These are phyloP conservation scores for Gymnocheta viridis DNA, from an alignment of 2,888 invertebrate species.

Conservation along the genomic window DNA sequence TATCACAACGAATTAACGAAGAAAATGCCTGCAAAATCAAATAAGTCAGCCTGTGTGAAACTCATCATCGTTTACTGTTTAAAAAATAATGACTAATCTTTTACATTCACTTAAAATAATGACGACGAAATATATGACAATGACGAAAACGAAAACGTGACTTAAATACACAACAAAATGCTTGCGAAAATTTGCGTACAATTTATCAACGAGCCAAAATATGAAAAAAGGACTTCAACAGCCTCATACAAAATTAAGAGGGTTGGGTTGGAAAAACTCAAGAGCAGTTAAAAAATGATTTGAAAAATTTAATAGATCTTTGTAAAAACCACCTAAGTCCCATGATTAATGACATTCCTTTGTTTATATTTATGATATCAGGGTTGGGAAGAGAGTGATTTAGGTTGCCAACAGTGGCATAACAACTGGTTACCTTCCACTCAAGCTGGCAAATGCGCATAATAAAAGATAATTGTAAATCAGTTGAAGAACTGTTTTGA, in stretches of 20 bases:
- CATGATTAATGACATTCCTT: no score
- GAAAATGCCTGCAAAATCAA: background rate
- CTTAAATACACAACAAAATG: slow-evolving; percentile 38
- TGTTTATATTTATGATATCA: no score
- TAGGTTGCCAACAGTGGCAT: no score
- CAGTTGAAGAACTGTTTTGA: no score
- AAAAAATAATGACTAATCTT: slow-evolving; percentile 28
- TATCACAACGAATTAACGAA: slow-evolving; percentile 37
- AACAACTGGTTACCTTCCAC: no score
- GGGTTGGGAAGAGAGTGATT: no score
- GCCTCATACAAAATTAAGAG: slow-evolving; percentile 3
- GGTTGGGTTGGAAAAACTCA: background rate
- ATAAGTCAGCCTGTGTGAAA: background rate
- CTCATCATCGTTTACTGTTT: background rate
- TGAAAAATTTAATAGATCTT: background rate
- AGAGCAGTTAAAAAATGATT: slow-evolving; percentile 39
- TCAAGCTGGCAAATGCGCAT: no score
- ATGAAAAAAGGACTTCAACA: background rate
- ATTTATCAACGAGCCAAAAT: slow-evolving; percentile 10
- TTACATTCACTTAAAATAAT: slow-evolving; percentile 11
- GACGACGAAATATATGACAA: slow-evolving; percentile 38
- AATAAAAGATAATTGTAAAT: no score
- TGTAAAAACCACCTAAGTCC: background rate
- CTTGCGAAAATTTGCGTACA: slow-evolving; percentile 9
- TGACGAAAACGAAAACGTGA: slow-evolving; percentile 57